A percentile compares a stretch with the other conserved stretches of the same genome.
Conservation (phyloP, 2,797 vertebrate species). For the Sebastes kiyomatsui region DNA sequence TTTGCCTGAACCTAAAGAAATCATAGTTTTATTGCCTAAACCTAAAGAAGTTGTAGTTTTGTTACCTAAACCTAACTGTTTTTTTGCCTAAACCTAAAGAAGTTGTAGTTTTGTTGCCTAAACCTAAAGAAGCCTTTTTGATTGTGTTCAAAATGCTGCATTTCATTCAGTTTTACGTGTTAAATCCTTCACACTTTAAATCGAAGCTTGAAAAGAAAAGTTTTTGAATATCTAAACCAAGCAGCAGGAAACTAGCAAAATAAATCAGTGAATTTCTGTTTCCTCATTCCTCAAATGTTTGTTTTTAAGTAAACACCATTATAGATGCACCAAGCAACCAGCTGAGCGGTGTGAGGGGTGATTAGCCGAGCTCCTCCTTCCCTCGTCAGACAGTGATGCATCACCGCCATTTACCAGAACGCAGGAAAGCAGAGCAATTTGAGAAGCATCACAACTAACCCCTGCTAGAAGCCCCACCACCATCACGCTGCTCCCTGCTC, state of each 20-base stretch:
- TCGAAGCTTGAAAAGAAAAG: background rate
- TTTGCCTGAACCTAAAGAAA: no score
- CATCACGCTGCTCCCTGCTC: slow-evolving; percentile 22
- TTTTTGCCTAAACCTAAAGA: no score
- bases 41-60: no score
- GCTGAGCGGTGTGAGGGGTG: background rate
- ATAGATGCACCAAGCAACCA: background rate
- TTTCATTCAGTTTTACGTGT: no score
- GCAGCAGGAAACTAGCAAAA: background rate
- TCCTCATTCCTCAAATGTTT: background rate
- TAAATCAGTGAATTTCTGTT: background rate
- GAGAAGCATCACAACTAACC: slow-evolving; percentile 39
- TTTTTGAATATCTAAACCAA: background rate
- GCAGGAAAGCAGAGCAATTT: slow-evolving; percentile 36
- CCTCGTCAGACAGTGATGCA: slow-evolving; percentile 49
- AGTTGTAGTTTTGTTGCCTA: no score
- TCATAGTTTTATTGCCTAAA: no score
- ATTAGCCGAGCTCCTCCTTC: background rate
- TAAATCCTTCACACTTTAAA: background rate
- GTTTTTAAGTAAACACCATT: background rate
- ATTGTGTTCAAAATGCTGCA: no score
- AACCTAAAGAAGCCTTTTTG: no score
- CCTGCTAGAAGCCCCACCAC: background rate
- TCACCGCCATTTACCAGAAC: slow-evolving; percentile 59
- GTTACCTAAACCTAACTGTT: rapidly evolving